Evolutionary conservation across 1,140 invertebrate genomes (phyloP).

Genomic region (Chironomus striatipennis): DNA sequence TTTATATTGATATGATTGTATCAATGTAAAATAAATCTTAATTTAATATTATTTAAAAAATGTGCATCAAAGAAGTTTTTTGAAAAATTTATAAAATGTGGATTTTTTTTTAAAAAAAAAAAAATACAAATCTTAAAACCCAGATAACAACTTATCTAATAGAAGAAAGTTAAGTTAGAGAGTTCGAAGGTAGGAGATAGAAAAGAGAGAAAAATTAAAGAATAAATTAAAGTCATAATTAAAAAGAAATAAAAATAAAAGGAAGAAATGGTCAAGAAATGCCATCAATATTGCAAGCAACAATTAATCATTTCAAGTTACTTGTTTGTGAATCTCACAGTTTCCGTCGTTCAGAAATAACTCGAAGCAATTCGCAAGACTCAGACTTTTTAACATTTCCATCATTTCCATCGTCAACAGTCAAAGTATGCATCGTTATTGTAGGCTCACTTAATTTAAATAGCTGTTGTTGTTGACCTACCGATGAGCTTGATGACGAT

Average conservation of each 20-base stretch:
- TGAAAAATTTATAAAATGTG: too few relatives aligned
- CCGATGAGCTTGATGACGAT: slow-evolving; percentile 19
- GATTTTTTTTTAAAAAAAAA: too few relatives aligned
- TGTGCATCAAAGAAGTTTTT: too few relatives aligned
- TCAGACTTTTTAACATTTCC: slow-evolving; percentile 33
- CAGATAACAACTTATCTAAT: too few relatives aligned
- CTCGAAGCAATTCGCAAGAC: slow-evolving; percentile 37
- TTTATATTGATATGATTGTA: too few relatives aligned
- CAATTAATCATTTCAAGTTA: background rate
- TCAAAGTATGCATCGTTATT: background rate
- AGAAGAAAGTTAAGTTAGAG: too few relatives aligned
- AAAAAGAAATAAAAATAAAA: background rate
- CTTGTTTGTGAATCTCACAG: background rate
- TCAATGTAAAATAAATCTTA: too few relatives aligned
- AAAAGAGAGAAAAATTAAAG: background rate
- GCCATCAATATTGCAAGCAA: slow-evolving; percentile 11
- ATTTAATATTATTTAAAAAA: too few relatives aligned
- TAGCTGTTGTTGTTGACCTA: background rate
- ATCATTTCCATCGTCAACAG: slow-evolving; percentile 23
- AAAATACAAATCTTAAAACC: too few relatives aligned
- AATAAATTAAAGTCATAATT: slow-evolving; percentile 3
- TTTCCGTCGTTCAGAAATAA: slow-evolving; percentile 36
- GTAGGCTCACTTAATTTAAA: background rate
- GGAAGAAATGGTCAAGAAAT: background rate
- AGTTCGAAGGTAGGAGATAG: background rate